Base-by-base conservation (phyloP, 2,113 vertebrate species). In the Chionodraco myersi region DNA sequence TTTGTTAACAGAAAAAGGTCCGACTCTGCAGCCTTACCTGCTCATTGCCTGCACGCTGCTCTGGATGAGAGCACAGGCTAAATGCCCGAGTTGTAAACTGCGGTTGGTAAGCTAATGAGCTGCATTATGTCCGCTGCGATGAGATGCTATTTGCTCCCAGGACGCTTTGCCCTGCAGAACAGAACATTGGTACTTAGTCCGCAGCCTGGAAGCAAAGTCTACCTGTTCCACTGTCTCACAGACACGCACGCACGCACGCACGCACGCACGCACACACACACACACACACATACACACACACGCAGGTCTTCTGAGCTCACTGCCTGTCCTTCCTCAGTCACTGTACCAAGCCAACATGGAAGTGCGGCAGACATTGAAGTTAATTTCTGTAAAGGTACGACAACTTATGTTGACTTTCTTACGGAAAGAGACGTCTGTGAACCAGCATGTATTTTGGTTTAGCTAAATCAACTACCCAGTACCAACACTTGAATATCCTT, bases 111-210 rank as follows among this genome's bases (percentile, higher is more conserved):
- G 65, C 77, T 78, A 87, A 87, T 81, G 74, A 84, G 60, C 65
- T 79, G 70, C 60, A 75, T 84, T 84, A 84, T 79, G 74, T 81
- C 60, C 61, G 57, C 82, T 81, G 78, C 79, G 71, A 81, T 84
- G 74, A 61, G 77, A 77, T 81, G 66, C 72, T 81, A 78, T 78
- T 78, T 78, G 54, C 74, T 77, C 72, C 62, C 57, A 77, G 83
- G 77, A 76, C 82, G 67, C 71, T 84, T 76, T 76, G 70, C 66
- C 45, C 59, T 18, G 44, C 59, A 71, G 69, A 79, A 72, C 58
- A 77, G 75, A 79, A 79, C 84, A 82, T 72, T 75, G 84, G 61
- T 83, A 68, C 73, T 80, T 62, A 75, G 75, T 58, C 57, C 6
- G 63, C 57, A 51, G 65, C 56, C 80, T 68, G 70, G 65, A 83